A percentile compares a stretch with the other conserved stretches of the same genome.
Conservation (phyloP, 2,888 invertebrate species). For the Drosophila maculinotata region DNA sequence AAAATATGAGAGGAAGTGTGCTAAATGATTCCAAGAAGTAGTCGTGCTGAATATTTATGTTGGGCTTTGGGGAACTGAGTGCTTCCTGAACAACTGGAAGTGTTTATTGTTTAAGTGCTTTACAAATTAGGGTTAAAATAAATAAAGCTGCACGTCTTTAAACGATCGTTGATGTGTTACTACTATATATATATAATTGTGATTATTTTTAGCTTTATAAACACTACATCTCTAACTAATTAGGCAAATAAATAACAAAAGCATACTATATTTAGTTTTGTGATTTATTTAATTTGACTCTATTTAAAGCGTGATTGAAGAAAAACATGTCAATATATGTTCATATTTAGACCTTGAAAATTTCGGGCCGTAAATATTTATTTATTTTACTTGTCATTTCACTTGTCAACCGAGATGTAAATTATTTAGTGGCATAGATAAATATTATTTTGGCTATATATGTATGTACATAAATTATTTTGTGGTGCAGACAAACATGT, state of each 20-base stretch:
- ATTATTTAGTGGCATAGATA: slow-evolving; percentile 19
- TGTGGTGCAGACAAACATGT: slow-evolving; percentile 4
- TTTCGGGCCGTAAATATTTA: slow-evolving; percentile 15
- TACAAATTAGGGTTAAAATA: neutral
- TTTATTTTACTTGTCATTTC: slow-evolving; percentile 19
- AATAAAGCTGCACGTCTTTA: neutral
- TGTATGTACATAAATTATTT: slow-evolving; percentile 1
- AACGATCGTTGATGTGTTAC: neutral
- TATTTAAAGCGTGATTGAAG: slow-evolving; percentile 19
- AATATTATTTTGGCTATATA: slow-evolving; percentile 13
- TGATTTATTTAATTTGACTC: slow-evolving; percentile 13
- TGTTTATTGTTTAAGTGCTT: neutral
- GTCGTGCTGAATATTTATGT: neutral
- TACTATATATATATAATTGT: slow-evolving; percentile 1
- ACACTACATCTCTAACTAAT: slow-evolving; percentile 10
- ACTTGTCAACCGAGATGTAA: slow-evolving; percentile 15
- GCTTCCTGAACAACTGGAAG: neutral
- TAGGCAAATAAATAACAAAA: slow-evolving; percentile 26
- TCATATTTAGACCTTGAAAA: slow-evolving; percentile 4
- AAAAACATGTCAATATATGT: neutral
- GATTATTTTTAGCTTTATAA: slow-evolving; percentile 19
- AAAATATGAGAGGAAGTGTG: neutral
- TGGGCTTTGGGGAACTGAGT: neutral
- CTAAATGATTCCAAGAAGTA: slow-evolving; percentile 27
- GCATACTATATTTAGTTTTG: slow-evolving; percentile 8